phyloP scores from a whole-genome alignment of 92 coral and sea anemone species.

The Micromussa lordhowensis region DNA sequence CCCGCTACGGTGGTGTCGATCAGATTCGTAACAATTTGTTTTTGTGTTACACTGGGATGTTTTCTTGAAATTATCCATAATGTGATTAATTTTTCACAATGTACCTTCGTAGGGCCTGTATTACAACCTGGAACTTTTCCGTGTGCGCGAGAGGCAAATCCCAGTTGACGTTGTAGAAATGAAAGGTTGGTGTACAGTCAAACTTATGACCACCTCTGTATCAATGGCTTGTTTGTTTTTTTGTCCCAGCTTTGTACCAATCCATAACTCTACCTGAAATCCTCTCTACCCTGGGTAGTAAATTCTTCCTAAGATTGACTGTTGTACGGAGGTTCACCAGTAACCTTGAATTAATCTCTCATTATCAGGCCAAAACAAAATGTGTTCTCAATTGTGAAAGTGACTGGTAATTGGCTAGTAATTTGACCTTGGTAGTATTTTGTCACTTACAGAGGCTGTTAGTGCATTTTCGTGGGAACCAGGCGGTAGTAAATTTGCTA shows the following conservation, averaged over 20 bases:
- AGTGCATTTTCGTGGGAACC: slow-evolving; percentile 99
- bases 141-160: slow-evolving; percentile 90
- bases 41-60: not conserved
- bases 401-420: not conserved
- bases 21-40: not conserved
- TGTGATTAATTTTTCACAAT: too few relatives aligned
- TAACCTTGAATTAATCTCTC: not conserved
- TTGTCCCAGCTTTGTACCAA: not conserved
- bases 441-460: slow-evolving; percentile 75
- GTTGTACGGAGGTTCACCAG: not conserved
- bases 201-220: too few relatives aligned
- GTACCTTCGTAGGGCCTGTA: slow-evolving; percentile 78
- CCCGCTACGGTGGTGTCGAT: not conserved
- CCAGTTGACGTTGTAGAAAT: slow-evolving; percentile 97
- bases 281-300: not conserved
- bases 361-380: too few relatives aligned
- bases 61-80: not conserved
- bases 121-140: slow-evolving; percentile 96
- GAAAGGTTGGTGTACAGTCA: slow-evolving; percentile 74
- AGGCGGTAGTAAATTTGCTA: slow-evolving; percentile 87
- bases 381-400: not conserved
- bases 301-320: not conserved
- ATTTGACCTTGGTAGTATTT: not conserved
- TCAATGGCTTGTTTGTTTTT: not conserved
- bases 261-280: not conserved